Evolutionary conservation across 2,888 invertebrate species (phyloP).

Genomic region (Amphimallon solstitiale): DNA sequence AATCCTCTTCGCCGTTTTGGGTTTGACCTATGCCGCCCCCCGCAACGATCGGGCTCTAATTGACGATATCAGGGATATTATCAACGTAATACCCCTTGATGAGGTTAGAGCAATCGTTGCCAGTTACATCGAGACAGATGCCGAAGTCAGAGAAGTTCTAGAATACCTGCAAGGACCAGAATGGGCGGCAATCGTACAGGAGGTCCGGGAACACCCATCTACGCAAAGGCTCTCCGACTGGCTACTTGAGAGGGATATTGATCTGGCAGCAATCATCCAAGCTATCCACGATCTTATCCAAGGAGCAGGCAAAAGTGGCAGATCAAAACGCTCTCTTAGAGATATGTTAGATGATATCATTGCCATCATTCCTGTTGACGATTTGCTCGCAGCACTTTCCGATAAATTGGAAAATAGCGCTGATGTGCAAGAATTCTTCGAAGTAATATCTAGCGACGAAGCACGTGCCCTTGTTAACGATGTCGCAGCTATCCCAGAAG

Average conservation of each 20-base stretch:
- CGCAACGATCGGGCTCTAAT: slow-evolving; percentile 12
- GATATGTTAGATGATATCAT: slow-evolving; percentile 42
- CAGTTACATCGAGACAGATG: slow-evolving; percentile 47
- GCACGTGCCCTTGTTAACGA: slow-evolving; percentile 46
- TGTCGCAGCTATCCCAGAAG: slow-evolving; percentile 47
- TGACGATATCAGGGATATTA: slow-evolving; percentile 47
- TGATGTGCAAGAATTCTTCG: slow-evolving; percentile 43
- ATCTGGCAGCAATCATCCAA: slow-evolving; percentile 43
- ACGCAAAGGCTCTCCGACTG: slow-evolving; percentile 44
- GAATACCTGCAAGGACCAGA: slow-evolving; percentile 50
- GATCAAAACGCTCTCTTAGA: slow-evolving; percentile 29
- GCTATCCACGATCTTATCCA: slow-evolving; percentile 43
- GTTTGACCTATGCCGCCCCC: slow-evolving; percentile 41
- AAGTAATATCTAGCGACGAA: slow-evolving; percentile 42
- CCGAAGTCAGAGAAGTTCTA: slow-evolving; percentile 47
- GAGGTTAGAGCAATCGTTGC: slow-evolving; percentile 47
- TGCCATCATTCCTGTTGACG: slow-evolving; percentile 36
- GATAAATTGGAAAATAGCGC: slow-evolving; percentile 40
- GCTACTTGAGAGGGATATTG: slow-evolving; percentile 45
- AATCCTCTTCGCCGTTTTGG: slow-evolving; percentile 40
- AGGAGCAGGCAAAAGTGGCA: slow-evolving; percentile 1
- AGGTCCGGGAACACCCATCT: slow-evolving; percentile 39
- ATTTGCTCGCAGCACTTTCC: slow-evolving; percentile 31
- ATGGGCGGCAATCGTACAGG: slow-evolving; percentile 47
- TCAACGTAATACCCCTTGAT: slow-evolving; percentile 48